A percentile compares a stretch with the other conserved stretches of the same genome.
Conservation (phyloP, 2,113 vertebrate species). For the Macrotus californicus region DNA sequence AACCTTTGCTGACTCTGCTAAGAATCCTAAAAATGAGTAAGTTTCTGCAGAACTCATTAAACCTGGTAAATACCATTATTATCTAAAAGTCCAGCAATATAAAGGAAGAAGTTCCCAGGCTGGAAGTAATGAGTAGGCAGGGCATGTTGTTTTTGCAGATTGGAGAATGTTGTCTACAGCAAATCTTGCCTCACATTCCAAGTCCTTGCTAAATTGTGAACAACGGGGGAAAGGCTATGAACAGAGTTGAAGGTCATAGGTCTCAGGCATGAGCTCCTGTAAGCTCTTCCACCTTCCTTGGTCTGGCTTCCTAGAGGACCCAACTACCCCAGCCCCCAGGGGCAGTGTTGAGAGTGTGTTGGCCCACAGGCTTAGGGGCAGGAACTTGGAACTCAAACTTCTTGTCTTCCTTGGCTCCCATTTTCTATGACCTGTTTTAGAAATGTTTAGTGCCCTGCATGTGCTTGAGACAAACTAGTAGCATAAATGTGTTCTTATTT, state of each 20-base stretch:
- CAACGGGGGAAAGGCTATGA: neutral
- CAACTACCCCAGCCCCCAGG: neutral
- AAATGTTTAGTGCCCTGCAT: neutral
- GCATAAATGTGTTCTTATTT: neutral
- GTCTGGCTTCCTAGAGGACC: neutral
- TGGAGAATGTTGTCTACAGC: neutral
- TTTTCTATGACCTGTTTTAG: constrained; percentile 1
- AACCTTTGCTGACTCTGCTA: neutral
- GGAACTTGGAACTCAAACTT: neutral
- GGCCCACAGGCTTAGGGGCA: neutral
- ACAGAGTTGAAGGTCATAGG: neutral
- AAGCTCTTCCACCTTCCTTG: neutral
- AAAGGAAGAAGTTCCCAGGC: neutral
- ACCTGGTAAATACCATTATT: neutral
- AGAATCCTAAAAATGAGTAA: neutral
- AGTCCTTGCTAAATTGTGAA: neutral
- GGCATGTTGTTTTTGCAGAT: neutral
- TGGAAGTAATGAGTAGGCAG: neutral
- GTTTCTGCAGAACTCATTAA: constrained; percentile 14
- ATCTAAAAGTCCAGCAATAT: neutral
- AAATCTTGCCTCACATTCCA: neutral
- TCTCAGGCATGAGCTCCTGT: neutral
- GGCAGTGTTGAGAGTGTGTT: neutral
- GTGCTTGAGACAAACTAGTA: neutral
- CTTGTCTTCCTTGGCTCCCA: neutral